A percentile compares a stretch with the other conserved stretches of the same genome.
Conservation (phyloP, 2,113 vertebrate genomes). For the Microtus montanus region DNA sequence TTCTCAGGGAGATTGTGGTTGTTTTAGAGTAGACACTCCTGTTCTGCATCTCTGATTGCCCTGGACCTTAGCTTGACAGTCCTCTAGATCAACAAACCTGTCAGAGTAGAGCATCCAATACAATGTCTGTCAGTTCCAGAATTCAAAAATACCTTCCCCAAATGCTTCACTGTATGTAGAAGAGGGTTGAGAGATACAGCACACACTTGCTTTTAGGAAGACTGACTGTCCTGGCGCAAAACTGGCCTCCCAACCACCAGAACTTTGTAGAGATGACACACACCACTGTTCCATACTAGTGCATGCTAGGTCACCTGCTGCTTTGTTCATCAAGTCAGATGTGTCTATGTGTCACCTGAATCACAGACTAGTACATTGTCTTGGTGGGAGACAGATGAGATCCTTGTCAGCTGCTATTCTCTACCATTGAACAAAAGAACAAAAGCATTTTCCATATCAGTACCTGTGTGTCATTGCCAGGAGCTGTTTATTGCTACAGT, state of each 20-base stretch:
- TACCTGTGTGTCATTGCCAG: background rate
- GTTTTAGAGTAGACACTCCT: background rate
- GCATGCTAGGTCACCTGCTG: background rate
- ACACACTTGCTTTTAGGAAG: background rate
- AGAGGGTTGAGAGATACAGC: background rate
- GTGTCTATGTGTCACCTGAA: background rate
- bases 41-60: background rate
- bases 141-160: background rate
- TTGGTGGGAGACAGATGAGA: background rate
- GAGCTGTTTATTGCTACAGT: conserved; percentile 27
- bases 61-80: background rate
- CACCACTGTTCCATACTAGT: background rate
- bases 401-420: conserved; percentile 25
- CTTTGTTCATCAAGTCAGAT: background rate
- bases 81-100: background rate
- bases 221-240: background rate
- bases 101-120: background rate
- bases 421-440: background rate
- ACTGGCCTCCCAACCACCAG: background rate
- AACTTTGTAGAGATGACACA: background rate
- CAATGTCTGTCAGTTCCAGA: background rate
- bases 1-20: background rate
- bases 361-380: background rate
- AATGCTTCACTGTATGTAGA: background rate
- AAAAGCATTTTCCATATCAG: conserved; percentile 15